Evolutionary conservation across 2,888 invertebrate species (phyloP), one percentile per base, ranked within the genome.

Genomic region (Ophioninae sp.): DNA sequence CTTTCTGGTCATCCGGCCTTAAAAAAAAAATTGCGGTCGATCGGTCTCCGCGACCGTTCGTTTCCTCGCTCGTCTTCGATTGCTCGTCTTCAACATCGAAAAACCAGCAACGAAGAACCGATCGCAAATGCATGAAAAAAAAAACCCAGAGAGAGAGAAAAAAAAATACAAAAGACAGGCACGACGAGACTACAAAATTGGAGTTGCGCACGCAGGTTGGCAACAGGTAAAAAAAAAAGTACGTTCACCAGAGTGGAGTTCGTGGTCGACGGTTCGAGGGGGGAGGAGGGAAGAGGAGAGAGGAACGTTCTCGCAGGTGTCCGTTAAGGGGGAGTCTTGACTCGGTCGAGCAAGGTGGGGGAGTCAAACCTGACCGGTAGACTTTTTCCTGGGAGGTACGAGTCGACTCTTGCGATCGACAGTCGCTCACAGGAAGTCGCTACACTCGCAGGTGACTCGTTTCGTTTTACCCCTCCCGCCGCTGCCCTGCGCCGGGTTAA

Each of bases 381-480:
- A 69, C 62, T 84, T 78, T 81, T 78, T 81, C 81, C 80, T 59
- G 83, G 85, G 83, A 84, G 85, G 86, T 68, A 78, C 79, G 67
- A 77, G 74, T 64, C 85, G 85, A 50, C 75, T 85, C 73, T 65
- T 68, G 69, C 87, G 87, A 89, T 89, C 90, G 89, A 87, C 91
- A 91, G 91, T 91, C 87, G 85, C 83, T 84, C 88, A 87, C 87
- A 87, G 88, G 85, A 89, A 88, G 86, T 89, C 89, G 82, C 84
- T 86, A 86, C 68, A 86, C 79, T 30, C 30, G 73, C 85, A 78
- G 86, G 85, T 86, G 85, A 80, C 80, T 39, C 44, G 13, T 30
- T 3, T 30, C 30, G 30, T 30, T 30, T 30, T 30, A 30, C 30
- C 30, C 30, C 30, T 3, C 30, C 3, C 30, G 30, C 30, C 30